Percentiles rank a stretch among this genome's conserved stretches.
Conservation (phyloP, 2,113 vertebrate genomes). For the Synodontis membranacea region DNA sequence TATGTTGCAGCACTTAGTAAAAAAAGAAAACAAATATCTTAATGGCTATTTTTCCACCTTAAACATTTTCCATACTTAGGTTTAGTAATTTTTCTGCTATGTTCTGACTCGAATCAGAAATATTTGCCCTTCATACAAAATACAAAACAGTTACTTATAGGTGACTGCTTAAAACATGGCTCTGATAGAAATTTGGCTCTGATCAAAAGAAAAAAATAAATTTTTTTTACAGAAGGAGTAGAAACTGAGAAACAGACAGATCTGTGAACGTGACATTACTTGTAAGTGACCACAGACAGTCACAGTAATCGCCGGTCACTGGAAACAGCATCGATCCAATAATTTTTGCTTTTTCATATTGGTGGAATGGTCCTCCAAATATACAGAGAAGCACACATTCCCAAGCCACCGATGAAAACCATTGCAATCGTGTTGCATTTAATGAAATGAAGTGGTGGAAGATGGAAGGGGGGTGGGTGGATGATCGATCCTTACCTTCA, state of each 20-base stretch:
- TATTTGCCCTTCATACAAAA: slow-evolving; percentile 17
- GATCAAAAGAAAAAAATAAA: background rate
- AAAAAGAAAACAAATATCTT: background rate
- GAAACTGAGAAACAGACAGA: background rate
- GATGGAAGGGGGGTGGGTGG: background rate
- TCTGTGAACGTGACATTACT: background rate
- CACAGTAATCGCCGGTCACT: slow-evolving; percentile 47
- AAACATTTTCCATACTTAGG: background rate
- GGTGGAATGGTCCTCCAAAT: background rate
- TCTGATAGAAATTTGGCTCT: background rate
- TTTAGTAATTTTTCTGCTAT: background rate
- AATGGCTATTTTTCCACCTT: background rate
- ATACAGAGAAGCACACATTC: background rate
- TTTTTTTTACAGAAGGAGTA: background rate
- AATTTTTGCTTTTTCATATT: background rate
- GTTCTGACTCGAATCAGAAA: background rate
- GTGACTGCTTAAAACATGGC: slow-evolving; percentile 4
- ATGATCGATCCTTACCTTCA: slow-evolving; percentile 32
- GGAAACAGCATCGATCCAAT: slow-evolving; percentile 13
- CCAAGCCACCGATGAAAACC: background rate
- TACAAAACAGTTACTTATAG: background rate
- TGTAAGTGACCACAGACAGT: slow-evolving; percentile 37
- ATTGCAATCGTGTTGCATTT: background rate
- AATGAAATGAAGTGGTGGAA: background rate
- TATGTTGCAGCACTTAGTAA: background rate